Percentiles rank a stretch among this genome's conserved stretches.
Evolutionary conservation across 2,113 vertebrate genomes (phyloP).

Genomic region (Astatotilapia flaviijosephi): DNA sequence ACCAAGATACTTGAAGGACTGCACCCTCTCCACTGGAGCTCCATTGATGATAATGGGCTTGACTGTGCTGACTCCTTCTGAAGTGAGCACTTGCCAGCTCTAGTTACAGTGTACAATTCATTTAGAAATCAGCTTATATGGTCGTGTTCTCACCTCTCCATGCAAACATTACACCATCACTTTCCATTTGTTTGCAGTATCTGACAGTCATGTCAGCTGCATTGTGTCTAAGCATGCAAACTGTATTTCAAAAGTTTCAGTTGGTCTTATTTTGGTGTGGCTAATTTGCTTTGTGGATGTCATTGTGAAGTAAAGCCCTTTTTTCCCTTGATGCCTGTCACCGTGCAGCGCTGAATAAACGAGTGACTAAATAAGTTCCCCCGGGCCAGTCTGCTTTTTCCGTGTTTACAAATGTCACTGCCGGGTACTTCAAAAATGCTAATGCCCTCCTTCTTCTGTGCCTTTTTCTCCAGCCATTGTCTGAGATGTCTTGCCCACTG

Average conservation of each 20-base stretch:
- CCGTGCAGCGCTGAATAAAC: background rate
- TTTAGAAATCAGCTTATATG: background rate
- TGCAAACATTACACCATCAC: background rate
- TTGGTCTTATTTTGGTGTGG: rapidly evolving
- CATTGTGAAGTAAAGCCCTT: background rate
- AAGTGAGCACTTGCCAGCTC: background rate
- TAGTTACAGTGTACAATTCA: background rate
- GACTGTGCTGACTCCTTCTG: no score
- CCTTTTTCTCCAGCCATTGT: rapidly evolving
- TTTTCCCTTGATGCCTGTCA: background rate
- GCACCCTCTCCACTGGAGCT: no score
- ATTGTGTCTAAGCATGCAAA: background rate
- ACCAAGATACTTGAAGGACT: no score
- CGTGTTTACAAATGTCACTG: background rate
- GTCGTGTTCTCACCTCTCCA: background rate
- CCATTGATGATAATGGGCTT: no score
- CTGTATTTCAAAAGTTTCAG: background rate
- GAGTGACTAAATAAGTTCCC: background rate
- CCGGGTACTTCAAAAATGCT: background rate
- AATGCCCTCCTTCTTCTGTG: background rate
- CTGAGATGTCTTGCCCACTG: background rate
- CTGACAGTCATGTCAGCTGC: background rate
- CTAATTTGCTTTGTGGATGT: background rate
- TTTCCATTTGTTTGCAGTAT: background rate
- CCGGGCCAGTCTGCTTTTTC: background rate